A percentile compares a stretch with the other conserved stretches of the same genome.
Conservation (phyloP, 2,888 invertebrate genomes). For the Brachyptera putata region DNA sequence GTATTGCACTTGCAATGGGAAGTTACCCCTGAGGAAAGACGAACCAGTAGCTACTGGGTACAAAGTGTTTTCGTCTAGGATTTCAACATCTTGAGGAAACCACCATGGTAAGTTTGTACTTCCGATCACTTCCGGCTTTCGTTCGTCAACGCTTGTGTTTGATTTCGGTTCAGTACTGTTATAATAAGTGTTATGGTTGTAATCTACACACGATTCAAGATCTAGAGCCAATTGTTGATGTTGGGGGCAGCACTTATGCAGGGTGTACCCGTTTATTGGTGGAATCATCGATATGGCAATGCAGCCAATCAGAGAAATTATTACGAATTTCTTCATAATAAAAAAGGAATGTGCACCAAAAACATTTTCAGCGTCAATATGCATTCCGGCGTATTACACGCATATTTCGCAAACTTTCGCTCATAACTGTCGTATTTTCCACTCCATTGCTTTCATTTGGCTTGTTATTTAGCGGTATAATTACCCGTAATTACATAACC, state of each 20-base stretch:
- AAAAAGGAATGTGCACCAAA: no score
- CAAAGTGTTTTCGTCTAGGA: neutral
- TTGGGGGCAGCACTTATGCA: slow-evolving; percentile 9
- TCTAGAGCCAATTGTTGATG: neutral
- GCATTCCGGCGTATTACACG: no score
- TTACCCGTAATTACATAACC: no score
- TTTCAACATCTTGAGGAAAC: neutral
- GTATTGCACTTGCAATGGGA: slow-evolving; percentile 3
- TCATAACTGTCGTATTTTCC: no score
- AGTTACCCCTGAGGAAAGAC: slow-evolving; percentile 1
- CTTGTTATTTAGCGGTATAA: no score
- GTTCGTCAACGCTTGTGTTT: neutral
- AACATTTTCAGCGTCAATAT: no score
- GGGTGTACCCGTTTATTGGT: neutral
- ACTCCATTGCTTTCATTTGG: no score
- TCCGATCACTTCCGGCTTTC: neutral
- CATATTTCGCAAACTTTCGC: no score
- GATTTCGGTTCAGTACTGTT: neutral
- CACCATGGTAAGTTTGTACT: slow-evolving; percentile 2
- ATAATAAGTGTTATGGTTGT: neutral
- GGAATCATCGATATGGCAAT: no score
- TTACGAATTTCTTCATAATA: no score
- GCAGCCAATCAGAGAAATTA: no score
- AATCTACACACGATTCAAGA: slow-evolving; percentile 1
- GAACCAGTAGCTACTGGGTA: neutral